These are phyloP conservation scores for Tetragonisca angustula DNA, from an alignment of 2,888 invertebrate species.

Conservation along the genomic window DNA sequence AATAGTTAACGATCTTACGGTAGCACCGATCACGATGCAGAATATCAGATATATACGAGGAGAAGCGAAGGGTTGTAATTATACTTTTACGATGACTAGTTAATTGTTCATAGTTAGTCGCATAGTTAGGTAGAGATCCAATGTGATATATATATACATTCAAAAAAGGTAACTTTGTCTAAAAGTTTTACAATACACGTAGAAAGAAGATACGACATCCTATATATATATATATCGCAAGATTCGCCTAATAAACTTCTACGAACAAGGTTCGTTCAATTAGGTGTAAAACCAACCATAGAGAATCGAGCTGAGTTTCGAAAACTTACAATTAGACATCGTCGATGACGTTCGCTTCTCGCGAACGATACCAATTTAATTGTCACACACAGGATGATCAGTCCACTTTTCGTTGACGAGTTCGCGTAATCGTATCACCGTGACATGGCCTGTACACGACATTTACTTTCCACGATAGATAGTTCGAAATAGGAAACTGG, in stretches of 20 bases:
- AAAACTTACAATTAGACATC: background rate
- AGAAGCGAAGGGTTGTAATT: constrained; percentile 45
- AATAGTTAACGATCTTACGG: constrained; percentile 33
- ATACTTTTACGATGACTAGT: constrained; percentile 63
- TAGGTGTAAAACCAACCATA: constrained; percentile 19
- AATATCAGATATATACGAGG: constrained; percentile 16
- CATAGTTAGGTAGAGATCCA: constrained; percentile 66
- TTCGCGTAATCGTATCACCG: constrained; percentile 10
- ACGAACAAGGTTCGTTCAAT: constrained; percentile 22
- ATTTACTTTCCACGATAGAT: constrained; percentile 27
- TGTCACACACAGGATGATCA: constrained; percentile 6
- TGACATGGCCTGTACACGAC: constrained; percentile 19
- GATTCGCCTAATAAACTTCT: constrained; percentile 25
- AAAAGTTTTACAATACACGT: constrained; percentile 71
- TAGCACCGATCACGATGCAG: constrained; percentile 22
- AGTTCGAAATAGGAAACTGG: constrained; percentile 10
- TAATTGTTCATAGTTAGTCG: constrained; percentile 69
- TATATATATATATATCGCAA: constrained; percentile 22
- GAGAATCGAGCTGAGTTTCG: constrained; percentile 19
- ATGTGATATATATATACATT: constrained; percentile 71
- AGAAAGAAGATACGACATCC: constrained; percentile 38
- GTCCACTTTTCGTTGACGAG: constrained; percentile 35
- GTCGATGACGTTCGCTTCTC: constrained; percentile 19
- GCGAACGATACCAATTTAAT: constrained; percentile 44
- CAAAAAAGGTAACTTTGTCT: constrained; percentile 67